Evolutionary conservation across 1,140 invertebrate species (phyloP), one percentile per base, ranked within the genome.

Genomic region (Drosophila lowei): DNA sequence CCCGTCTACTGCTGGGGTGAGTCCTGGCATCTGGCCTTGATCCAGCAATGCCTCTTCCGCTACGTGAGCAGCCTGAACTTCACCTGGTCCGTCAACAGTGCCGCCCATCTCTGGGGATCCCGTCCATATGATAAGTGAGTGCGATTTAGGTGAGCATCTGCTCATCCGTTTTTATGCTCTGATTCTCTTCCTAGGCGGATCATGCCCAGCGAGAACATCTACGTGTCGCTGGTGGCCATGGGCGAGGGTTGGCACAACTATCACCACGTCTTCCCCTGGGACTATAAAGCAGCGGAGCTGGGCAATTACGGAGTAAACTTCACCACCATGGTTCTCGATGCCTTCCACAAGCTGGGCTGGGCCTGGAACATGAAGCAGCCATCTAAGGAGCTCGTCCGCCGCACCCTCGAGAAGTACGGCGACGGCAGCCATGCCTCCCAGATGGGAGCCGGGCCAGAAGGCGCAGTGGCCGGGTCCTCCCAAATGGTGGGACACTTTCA

Each of bases 191-290:
- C 18, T 91, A 96, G 95, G 47, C 91, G 92, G 50, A 94, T 96
- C 42, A 93, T 93, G 72, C 94, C 95, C 18, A 91, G 91, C 8
- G 94, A 95, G 90, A 95, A 94, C 79, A 89, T 92, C 59, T 91
- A 91, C 4, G 94, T 95, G 0, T 93, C 94, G 0, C 65, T 94
- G 3, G 72, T 95, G 11, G 91, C 93, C 2, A 91, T 94, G 70
- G 94, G 94, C 0, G 95, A 96, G 92, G 97, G 97, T 15, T 97
- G 96, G 94, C 97, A 98, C 91, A 98, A 98, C 92, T 98, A 97
- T 91, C 97, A 98, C 90, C 97, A 98, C 90, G 95, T 95, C 0
- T 98, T 98, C 91, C 97, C 97, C 1, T 96, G 95, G 92, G 92
- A 93, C 52, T 96, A 96, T 89, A 93, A 93, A 52, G 93, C 95